A percentile compares a stretch with the other conserved stretches of the same genome.
These are phyloP conservation scores for Octopus sinensis DNA, from an alignment of 1,140 invertebrate genomes.

Conservation along the genomic window DNA sequence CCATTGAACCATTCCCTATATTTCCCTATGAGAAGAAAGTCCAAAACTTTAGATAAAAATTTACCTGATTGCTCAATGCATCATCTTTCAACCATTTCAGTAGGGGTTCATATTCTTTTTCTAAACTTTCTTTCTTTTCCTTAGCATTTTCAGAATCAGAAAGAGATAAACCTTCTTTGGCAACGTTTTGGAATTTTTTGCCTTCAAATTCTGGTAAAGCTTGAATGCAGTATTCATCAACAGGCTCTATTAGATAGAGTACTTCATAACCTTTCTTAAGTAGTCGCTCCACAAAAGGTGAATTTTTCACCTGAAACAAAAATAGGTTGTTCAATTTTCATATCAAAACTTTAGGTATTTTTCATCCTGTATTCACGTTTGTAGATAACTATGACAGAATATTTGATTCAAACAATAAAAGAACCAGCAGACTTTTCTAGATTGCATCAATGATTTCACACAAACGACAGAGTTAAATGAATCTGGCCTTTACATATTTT, in stretches of 20 bases:
- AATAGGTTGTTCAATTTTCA: not conserved
- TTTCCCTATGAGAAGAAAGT: no score
- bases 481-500: no score
- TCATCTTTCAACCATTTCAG: conserved; percentile 86
- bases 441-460: no score
- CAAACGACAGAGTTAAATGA: no score
- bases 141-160: conserved; percentile 80
- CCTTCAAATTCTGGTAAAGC: conserved; percentile 97
- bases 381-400: no score
- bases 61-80: conserved; percentile 78
- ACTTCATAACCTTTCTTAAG: conserved; percentile 95
- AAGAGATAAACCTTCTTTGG: conserved; percentile 90
- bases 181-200: conserved; percentile 99
- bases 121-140: conserved; percentile 76
- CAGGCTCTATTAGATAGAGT: conserved; percentile 90
- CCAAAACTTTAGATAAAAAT: no score
- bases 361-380: no score
- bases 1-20: no score
- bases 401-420: no score
- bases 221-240: conserved; percentile 97
- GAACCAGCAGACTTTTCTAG: no score
- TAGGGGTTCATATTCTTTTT: conserved; percentile 83
- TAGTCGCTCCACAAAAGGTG: conserved; percentile 93
- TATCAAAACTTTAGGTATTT: no score
- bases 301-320: conserved; percentile 70